A percentile compares a stretch with the other conserved stretches of the same genome.
Evolutionary conservation across 2,113 vertebrate species (phyloP).

Genomic region (Semnornis frantzii): DNA sequence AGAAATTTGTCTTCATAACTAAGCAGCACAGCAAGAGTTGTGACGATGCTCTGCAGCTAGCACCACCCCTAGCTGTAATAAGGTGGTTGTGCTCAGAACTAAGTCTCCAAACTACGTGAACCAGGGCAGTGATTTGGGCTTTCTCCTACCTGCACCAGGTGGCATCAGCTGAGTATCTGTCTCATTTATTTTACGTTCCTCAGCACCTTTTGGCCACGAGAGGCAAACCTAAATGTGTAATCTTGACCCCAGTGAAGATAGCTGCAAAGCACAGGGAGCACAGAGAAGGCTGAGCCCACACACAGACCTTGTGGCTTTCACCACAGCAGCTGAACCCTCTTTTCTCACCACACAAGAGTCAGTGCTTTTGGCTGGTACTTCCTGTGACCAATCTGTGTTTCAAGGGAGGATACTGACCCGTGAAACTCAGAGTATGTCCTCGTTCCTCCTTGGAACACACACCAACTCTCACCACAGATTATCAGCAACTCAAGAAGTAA

Average conservation of each 20-base stretch:
- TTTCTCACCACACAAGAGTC: neutral
- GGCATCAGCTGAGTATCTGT: neutral
- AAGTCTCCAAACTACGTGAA: neutral
- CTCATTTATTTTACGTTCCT: neutral
- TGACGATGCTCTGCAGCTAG: neutral
- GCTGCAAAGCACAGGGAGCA: neutral
- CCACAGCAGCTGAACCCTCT: neutral
- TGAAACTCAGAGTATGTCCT: neutral
- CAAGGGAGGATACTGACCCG: neutral
- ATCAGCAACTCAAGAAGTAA: neutral
- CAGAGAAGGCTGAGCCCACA: neutral
- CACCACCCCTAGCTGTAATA: neutral
- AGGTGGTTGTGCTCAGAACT: neutral
- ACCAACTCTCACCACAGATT: neutral
- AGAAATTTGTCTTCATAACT: neutral
- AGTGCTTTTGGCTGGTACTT: neutral
- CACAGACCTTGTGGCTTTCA: neutral
- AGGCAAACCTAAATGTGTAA: neutral
- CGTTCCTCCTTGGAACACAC: neutral
- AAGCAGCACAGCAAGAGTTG: neutral
- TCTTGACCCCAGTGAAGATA: neutral
- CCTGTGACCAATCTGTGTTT: neutral
- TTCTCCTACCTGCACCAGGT: neutral
- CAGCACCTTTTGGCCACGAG: neutral
- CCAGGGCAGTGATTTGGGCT: neutral